A percentile compares a stretch with the other conserved stretches of the same genome.
Conservation (phyloP, 2,113 vertebrate genomes). For the Electrona antarctica region DNA sequence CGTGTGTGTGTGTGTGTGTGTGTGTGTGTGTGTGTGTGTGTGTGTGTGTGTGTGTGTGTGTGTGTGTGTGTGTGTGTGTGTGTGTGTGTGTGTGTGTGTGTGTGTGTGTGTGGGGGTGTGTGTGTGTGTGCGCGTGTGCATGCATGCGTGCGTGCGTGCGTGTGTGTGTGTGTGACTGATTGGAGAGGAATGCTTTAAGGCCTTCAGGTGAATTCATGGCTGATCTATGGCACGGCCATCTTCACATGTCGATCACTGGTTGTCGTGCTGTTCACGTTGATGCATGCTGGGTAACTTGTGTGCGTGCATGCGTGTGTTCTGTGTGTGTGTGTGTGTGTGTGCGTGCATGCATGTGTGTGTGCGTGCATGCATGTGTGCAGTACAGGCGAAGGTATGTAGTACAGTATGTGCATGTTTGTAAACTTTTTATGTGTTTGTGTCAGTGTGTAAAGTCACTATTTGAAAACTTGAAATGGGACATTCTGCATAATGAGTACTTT, state of each 20-base stretch:
- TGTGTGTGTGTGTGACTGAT: conserved; percentile 35
- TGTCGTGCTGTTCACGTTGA: conserved; percentile 31
- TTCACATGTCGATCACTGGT: conserved; percentile 4
- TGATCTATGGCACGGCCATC: conserved; percentile 10
- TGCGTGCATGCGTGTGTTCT: not conserved
- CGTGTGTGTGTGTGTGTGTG: no score
- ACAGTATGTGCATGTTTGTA: no score
- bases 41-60: conserved; percentile 11
- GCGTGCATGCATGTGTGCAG: not conserved
- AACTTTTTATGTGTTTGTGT: no score
- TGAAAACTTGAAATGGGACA: no score
- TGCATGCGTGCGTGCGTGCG: no score
- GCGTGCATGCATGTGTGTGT: not conserved
- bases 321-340: not conserved
- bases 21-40: no score
- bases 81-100: no score
- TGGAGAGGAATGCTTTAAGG: conserved; percentile 50
- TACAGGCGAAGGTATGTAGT: no score
- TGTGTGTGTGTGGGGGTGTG: no score
- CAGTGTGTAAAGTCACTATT: no score
- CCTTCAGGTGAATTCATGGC: conserved; percentile 48
- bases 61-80: conserved; percentile 22
- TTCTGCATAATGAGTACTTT: no score
- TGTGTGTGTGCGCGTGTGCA: no score
- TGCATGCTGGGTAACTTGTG: conserved; percentile 42